Conservation (phyloP, 2,797 vertebrate species). For the Sibirionetta formosa region DNA sequence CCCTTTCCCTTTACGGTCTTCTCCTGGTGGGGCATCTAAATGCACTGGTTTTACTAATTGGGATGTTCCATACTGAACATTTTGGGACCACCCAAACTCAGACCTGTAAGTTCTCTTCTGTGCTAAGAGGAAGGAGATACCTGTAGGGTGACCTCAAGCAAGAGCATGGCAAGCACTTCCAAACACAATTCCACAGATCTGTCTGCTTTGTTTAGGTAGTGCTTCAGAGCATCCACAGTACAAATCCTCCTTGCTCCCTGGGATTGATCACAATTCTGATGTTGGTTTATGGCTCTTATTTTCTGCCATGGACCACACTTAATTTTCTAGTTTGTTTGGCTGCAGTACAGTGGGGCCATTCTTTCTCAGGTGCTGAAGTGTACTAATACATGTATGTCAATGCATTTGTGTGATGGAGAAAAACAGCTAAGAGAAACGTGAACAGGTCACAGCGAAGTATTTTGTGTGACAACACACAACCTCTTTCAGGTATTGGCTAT, state of each 20-base stretch:
- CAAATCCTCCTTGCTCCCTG: background rate
- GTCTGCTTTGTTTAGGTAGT: background rate
- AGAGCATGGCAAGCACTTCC: background rate
- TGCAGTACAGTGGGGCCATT: background rate
- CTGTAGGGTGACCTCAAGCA: background rate
- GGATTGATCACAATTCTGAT: background rate
- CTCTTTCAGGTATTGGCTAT: background rate
- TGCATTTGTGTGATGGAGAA: background rate
- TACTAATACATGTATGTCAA: background rate
- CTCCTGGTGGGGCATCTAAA: background rate
- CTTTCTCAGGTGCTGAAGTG: background rate
- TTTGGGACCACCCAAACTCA: background rate
- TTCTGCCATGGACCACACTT: background rate
- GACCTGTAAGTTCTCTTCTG: fast-evolving
- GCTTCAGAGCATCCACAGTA: background rate
- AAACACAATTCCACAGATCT: background rate
- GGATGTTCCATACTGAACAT: background rate
- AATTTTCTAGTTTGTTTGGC: background rate
- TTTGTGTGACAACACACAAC: background rate
- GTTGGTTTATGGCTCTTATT: background rate
- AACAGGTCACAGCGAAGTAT: background rate
- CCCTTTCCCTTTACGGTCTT: background rate
- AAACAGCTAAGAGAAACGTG: background rate
- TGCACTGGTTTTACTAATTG: background rate
- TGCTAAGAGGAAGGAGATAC: background rate